A percentile compares a stretch with the other conserved stretches of the same genome.
Evolutionary conservation across 2,113 vertebrate genomes (phyloP).

Genomic region (Sialia sialis): DNA sequence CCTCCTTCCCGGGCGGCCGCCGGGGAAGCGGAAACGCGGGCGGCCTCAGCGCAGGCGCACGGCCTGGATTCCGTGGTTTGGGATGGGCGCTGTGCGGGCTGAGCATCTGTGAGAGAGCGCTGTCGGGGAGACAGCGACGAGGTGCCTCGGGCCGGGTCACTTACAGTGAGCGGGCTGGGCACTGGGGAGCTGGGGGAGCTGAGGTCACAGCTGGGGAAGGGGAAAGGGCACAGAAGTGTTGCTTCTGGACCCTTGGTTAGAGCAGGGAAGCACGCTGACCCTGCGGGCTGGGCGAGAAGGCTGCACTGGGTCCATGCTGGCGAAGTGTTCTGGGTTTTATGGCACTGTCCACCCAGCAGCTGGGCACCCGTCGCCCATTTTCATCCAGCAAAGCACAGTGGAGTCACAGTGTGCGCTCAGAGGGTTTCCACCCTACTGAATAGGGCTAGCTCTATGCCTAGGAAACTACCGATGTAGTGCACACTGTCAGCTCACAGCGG

Average conservation of each 20-base stretch:
- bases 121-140: fast-evolving
- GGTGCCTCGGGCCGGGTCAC: background rate
- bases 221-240: too few relatives aligned
- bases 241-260: background rate
- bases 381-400: background rate
- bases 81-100: fast-evolving
- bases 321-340: background rate
- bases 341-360: fast-evolving
- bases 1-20: background rate
- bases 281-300: too few relatives aligned
- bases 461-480: background rate
- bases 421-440: background rate
- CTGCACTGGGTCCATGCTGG: fast-evolving
- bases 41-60: fast-evolving
- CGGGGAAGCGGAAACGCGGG: background rate
- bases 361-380: background rate
- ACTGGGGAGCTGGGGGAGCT: too few relatives aligned
- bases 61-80: fast-evolving
- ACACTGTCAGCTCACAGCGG: background rate
- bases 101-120: fast-evolving
- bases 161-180: fast-evolving
- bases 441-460: background rate
- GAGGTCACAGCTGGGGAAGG: too few relatives aligned
- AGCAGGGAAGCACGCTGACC: background rate
- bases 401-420: fast-evolving